phyloP scores from a whole-genome alignment of 2,888 invertebrate species.

The Habrosyne pyritoides region DNA sequence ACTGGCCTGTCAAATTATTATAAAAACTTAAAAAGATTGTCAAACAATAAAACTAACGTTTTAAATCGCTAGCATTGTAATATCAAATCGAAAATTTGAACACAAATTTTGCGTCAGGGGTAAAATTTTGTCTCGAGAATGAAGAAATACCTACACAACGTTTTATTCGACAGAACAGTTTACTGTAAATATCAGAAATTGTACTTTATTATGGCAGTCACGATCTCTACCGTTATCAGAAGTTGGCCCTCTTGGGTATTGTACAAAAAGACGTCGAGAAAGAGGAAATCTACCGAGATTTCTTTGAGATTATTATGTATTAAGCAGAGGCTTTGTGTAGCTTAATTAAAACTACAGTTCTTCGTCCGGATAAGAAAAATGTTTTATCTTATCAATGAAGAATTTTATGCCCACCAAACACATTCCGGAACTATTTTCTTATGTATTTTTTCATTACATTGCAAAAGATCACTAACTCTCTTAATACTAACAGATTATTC shows the following conservation, averaged over 20 bases:
- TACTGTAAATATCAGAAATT: not conserved
- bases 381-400: too few relatives aligned
- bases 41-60: too few relatives aligned
- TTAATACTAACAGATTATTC: too few relatives aligned
- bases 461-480: too few relatives aligned
- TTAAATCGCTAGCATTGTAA: too few relatives aligned
- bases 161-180: not conserved
- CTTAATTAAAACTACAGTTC: conserved; percentile 29
- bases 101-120: too few relatives aligned
- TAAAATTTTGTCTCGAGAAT: not conserved
- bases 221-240: conserved; percentile 31
- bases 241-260: conserved; percentile 28
- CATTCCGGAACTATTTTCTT: too few relatives aligned
- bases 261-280: conserved; percentile 27
- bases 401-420: too few relatives aligned
- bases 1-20: too few relatives aligned
- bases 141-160: not conserved
- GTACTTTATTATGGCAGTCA: conserved; percentile 31
- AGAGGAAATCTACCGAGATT: not conserved
- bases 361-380: conserved; percentile 22
- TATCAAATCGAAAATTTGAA: too few relatives aligned
- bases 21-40: too few relatives aligned
- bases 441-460: too few relatives aligned
- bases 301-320: conserved; percentile 21
- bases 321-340: conserved; percentile 20